Percentiles rank a stretch among this genome's conserved stretches.
Evolutionary conservation across 2,113 vertebrate genomes (phyloP).

Genomic region (Anolis sagrei): DNA sequence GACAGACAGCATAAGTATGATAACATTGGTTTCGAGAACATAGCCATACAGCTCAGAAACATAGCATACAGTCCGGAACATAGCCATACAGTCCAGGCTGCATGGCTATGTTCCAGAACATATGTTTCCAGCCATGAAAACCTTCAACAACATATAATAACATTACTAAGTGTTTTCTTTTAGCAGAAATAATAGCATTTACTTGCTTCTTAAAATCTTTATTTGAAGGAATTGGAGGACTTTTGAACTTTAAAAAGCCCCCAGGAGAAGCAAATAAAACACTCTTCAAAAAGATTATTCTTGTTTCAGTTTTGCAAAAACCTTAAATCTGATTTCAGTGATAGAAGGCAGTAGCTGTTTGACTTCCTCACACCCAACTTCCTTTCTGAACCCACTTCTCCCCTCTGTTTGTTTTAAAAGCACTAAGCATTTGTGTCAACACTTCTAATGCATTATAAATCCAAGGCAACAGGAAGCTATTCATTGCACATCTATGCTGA

Average conservation of each 20-base stretch:
- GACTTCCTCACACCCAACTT: not conserved
- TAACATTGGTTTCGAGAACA: too few relatives aligned
- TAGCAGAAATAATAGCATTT: too few relatives aligned
- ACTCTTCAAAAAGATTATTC: not conserved
- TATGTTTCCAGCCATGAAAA: too few relatives aligned
- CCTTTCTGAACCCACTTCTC: not conserved
- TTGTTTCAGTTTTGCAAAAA: not conserved
- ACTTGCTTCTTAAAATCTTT: not conserved
- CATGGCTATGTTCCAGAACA: too few relatives aligned
- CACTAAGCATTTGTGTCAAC: slow-evolving; percentile 1
- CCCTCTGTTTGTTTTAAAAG: not conserved
- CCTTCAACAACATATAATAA: too few relatives aligned
- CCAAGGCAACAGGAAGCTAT: accelerated
- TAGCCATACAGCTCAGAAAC: too few relatives aligned
- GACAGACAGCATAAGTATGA: too few relatives aligned
- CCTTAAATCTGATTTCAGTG: not conserved
- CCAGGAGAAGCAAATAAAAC: not conserved
- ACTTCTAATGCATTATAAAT: not conserved
- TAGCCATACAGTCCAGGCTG: too few relatives aligned
- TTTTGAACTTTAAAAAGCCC: not conserved
- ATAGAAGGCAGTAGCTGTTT: not conserved
- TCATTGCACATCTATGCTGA: not conserved
- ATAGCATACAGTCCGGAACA: too few relatives aligned
- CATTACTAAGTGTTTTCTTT: too few relatives aligned
- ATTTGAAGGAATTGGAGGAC: not conserved